Base-by-base conservation (phyloP, 2,113 vertebrate genomes). In the Aegotheles bennettii region DNA sequence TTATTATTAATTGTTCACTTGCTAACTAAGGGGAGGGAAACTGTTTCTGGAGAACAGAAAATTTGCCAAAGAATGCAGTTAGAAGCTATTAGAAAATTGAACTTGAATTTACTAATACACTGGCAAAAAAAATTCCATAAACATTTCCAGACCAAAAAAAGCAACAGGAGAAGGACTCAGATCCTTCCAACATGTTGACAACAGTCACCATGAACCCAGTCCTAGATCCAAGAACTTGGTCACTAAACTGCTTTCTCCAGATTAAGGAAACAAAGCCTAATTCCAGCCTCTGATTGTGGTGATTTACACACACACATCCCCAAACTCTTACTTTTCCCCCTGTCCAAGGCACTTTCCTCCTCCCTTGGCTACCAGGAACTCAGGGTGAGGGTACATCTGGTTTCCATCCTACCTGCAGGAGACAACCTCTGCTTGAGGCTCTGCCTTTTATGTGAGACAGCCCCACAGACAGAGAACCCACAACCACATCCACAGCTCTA, bases 1-100 rank as follows among this genome's bases (percentile, higher is more conserved):
- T 51, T 51, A 84, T 87, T 57, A 51, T 54, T 80, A 80, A 65
- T 84, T 83, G 45, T 71, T 96, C 63, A 8, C 88, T 86, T 84
- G 54, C 76, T 61, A 69, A 61, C 76, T 73, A 25, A 4, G 18
- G 92, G 42, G 2, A 28, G 80, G 31, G 65, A 80, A 68, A 79
- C 7, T 40, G 6, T 29, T 92, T 38, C 51, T 53, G 29, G 63
- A 53, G 53, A 87, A 21, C 19, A 42, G 48, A 51, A 25, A 15
- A 29, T 10, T 6, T 73, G 50, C 64, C 33, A 20, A 38, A 80
- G 28, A n/a, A 45, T 12, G 24, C 13, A 4, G 47, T 20, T 47
- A 63, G 76, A 85, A 92, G 56, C 29, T 14, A 1, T 12, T 11
- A 6, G 38, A 78, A 25, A 76, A 79, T 4, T 4, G 9, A 78